These are phyloP conservation scores for Ifrita kowaldi DNA, from an alignment of 2,113 vertebrate species.

Conservation along the genomic window DNA sequence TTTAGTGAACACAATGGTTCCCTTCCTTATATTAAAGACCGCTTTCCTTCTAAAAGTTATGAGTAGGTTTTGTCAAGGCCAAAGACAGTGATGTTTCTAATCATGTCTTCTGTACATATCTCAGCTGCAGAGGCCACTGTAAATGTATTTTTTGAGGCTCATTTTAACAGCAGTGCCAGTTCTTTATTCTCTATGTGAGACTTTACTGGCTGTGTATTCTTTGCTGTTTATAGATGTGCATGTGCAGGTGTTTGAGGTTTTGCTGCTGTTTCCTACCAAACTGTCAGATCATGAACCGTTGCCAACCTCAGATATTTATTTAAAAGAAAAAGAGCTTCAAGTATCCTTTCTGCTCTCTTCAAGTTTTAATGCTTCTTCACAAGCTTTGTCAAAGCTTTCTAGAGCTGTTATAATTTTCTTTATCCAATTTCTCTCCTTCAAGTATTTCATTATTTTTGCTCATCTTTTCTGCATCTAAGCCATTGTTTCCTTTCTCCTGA, in stretches of 20 bases:
- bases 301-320: not conserved
- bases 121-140: fast-evolving
- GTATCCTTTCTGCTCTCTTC: not conserved
- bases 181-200: not conserved
- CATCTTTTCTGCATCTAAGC: not conserved
- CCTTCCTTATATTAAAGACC: not conserved
- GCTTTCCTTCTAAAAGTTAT: not conserved
- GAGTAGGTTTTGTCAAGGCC: not conserved
- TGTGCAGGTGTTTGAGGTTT: not conserved
- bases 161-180: not conserved
- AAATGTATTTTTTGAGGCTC: not conserved
- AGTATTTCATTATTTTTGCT: not conserved
- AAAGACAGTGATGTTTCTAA: not conserved
- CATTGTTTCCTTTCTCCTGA: not conserved
- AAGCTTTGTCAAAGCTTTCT: not conserved
- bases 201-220: not conserved
- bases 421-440: not conserved
- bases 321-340: not conserved
- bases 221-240: not conserved
- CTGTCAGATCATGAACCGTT: fast-evolving
- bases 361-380: not conserved
- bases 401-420: not conserved
- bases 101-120: not conserved
- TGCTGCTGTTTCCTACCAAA: not conserved
- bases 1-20: not conserved